phyloP scores from a whole-genome alignment of 2,888 invertebrate genomes.

The Cylloceria caligata region DNA sequence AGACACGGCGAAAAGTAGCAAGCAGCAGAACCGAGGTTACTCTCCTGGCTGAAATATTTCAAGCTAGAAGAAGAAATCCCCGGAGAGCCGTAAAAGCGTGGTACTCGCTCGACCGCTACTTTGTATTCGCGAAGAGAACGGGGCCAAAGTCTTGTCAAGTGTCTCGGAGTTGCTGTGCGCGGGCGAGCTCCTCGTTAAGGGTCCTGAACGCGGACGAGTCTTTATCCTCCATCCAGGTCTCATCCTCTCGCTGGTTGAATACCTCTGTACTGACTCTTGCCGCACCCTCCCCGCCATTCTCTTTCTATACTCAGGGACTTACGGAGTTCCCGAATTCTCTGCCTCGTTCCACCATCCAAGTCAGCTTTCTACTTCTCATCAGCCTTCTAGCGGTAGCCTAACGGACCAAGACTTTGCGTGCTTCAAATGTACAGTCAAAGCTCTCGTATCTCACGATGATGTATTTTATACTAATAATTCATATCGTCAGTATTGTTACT shows the following conservation, averaged over 20 bases:
- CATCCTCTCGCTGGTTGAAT: conserved; percentile 20
- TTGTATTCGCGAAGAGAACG: conserved; percentile 68
- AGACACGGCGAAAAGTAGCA: conserved; percentile 37
- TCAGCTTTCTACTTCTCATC: conserved; percentile 56
- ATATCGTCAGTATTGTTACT: background rate
- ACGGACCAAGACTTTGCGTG: background rate
- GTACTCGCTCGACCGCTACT: conserved; percentile 65
- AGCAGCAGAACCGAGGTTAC: conserved; percentile 5
- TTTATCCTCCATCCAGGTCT: conserved; percentile 60
- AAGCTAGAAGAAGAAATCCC: conserved; percentile 61
- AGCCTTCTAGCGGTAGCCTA: conserved; percentile 32
- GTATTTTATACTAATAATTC: background rate
- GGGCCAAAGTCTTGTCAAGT: conserved; percentile 71
- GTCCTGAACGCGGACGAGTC: conserved; percentile 57
- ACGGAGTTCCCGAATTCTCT: conserved; percentile 41
- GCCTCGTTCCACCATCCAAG: conserved; percentile 15
- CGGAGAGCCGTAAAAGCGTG: conserved; percentile 61
- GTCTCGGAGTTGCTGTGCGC: conserved; percentile 63
- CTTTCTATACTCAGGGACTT: conserved; percentile 9
- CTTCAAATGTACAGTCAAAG: background rate
- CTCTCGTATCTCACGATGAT: background rate
- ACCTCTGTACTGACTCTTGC: conserved; percentile 27
- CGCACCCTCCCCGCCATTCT: background rate
- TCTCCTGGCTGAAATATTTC: conserved; percentile 49
- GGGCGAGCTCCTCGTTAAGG: conserved; percentile 68